Evolutionary conservation across 2,113 vertebrate genomes (phyloP), one percentile per base, ranked within the genome.

Genomic region (Meles meles): DNA sequence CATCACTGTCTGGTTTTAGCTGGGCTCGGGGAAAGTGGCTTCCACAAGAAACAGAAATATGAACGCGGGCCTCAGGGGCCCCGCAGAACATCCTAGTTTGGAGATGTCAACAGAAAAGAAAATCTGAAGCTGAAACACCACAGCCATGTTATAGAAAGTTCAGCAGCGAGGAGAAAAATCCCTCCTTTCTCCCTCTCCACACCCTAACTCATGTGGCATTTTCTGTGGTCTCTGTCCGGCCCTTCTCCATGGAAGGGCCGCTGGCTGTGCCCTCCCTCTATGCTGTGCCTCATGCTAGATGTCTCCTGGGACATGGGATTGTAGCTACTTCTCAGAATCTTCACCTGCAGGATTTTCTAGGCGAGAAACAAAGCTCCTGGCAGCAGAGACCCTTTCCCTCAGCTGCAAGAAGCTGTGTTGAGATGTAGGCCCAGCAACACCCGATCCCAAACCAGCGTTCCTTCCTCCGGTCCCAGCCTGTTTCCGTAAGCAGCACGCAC

Each of bases 131-230:
- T 29, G 0, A 37, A n/a, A 72, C 23, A 11, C 1, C 2, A 14
- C 9, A 15, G 29, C 39, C 69, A n/a, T 31, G 25, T 21, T 7
- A 15, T 0, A 76, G 88, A n/a, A 52, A 21, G 52, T 27, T 2
- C 7, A 27, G 25, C 7, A 69, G 47, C 23, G 6, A 71, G 37
- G 44, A 37, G 37, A 20, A 42, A n/a, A 3, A 7, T 2, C 14
- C 37, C 9, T 25, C 7, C 31, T 3, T 0, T 44, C 37, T n/a
- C 49, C 17, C 59, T 34, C 10, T n/a, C 7, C 52, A n/a, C 55
- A 12, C 3, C 20, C 84, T 12, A 3, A 7, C n/a, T 25, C 7
- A 1, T 27, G 8, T 3, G 0, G 21, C 8, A 11, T 13, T 47
- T 77, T 37, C 12, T 15, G 1, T 6, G 0, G 8, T 55, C 21